Evolutionary conservation across 2,888 invertebrate genomes (phyloP).

Genomic region (Drosophila picticornis): DNA sequence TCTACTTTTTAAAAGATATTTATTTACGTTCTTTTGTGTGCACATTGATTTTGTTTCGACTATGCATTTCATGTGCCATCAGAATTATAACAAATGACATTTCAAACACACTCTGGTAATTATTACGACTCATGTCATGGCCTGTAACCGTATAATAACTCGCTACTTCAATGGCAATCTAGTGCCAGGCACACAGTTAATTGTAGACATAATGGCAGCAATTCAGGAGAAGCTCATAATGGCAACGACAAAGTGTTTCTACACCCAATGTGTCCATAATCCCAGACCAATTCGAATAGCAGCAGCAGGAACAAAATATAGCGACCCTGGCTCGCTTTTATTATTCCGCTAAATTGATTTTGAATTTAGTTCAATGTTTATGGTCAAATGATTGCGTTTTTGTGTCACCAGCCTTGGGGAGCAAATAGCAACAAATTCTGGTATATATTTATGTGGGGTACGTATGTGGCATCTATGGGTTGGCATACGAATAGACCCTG

Average conservation of each 20-base stretch:
- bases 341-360: constrained; percentile 82
- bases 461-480: constrained; percentile 23
- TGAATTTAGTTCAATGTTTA: constrained; percentile 83
- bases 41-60: background rate
- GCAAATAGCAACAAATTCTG: constrained; percentile 37
- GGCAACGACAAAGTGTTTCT: constrained; percentile 22
- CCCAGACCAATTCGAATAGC: constrained; percentile 3
- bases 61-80: background rate
- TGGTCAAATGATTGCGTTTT: constrained; percentile 82
- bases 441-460: constrained; percentile 11
- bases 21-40: background rate
- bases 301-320: constrained; percentile 17
- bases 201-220: constrained; percentile 64
- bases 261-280: background rate
- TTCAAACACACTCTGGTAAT: background rate
- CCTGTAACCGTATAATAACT: constrained; percentile 2
- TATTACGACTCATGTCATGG: constrained; percentile 5
- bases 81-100: constrained; percentile 5
- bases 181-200: constrained; percentile 34
- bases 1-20: background rate
- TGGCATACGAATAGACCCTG: constrained; percentile 18
- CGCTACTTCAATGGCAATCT: constrained; percentile 22
- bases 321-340: constrained; percentile 67
- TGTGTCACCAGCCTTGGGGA: constrained; percentile 66
- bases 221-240: constrained; percentile 19